These are phyloP conservation scores for Mactra quadrangularis DNA, from an alignment of 1,140 invertebrate species.

Conservation along the genomic window DNA sequence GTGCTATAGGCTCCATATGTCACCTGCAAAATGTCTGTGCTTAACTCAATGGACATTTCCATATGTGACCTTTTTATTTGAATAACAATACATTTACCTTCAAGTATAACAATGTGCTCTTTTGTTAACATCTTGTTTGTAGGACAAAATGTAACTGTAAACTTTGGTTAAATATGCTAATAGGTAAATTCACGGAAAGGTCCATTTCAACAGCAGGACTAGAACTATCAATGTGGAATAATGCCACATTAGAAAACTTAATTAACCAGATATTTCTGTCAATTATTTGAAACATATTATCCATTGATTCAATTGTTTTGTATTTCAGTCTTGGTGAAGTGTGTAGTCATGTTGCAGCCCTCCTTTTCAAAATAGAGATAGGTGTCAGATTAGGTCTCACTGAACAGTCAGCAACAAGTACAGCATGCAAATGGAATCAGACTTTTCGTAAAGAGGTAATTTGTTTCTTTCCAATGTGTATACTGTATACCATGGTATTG, in stretches of 20 bases:
- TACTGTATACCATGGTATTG: no score
- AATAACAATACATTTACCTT: no score
- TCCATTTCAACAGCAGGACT: not conserved
- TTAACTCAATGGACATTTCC: no score
- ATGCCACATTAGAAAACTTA: not conserved
- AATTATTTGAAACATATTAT: not conserved
- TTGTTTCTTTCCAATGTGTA: not conserved
- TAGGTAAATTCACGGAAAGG: no score
- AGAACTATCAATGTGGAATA: not conserved
- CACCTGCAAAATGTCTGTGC: no score
- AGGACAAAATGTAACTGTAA: conserved; percentile 4
- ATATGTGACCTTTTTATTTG: no score
- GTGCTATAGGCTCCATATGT: no score
- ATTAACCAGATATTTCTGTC: not conserved
- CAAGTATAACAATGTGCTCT: no score
- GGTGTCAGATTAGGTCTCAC: conserved; percentile 3
- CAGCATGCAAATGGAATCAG: conserved; percentile 32
- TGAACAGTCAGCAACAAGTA: conserved; percentile 3
- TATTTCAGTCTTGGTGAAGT: conserved; percentile 55
- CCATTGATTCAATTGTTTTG: not conserved
- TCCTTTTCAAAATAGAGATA: conserved; percentile 30
- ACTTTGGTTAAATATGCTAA: no score
- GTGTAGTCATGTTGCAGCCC: conserved; percentile 47
- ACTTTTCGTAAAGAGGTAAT: conserved; percentile 42
- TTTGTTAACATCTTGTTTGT: not conserved